Evolutionary conservation across 2,113 vertebrate species (phyloP).

Genomic region (Procapra przewalskii): DNA sequence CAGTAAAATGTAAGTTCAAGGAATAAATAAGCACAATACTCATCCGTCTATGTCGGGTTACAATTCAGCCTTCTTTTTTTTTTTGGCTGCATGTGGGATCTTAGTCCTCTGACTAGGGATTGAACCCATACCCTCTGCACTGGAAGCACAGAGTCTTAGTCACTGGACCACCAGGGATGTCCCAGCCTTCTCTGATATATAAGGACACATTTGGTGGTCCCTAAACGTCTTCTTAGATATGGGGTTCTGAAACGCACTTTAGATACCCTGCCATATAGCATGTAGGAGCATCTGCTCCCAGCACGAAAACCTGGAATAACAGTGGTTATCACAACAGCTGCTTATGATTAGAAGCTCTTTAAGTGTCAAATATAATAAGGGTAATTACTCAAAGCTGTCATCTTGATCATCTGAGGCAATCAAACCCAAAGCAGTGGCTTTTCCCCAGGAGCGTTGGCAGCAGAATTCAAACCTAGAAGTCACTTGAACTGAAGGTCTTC

Average conservation of each 20-base stretch:
- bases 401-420: constrained; percentile 32
- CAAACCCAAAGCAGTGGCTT: background rate
- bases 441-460: background rate
- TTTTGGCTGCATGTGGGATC: background rate
- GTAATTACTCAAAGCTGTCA: constrained; percentile 56
- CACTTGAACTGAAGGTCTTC: background rate
- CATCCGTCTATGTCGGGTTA: background rate
- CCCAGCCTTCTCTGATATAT: background rate
- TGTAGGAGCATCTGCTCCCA: background rate
- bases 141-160: background rate
- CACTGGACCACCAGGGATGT: background rate
- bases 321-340: constrained; percentile 26
- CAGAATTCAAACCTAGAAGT: constrained; percentile 15
- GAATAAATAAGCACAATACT: background rate
- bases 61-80: background rate
- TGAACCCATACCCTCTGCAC: background rate
- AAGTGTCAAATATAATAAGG: constrained; percentile 44
- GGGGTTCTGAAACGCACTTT: background rate
- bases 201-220: background rate
- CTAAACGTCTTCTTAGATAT: background rate
- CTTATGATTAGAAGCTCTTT: constrained; percentile 33
- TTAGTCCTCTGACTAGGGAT: background rate
- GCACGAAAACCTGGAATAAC: background rate
- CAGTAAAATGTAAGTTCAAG: background rate
- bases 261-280: fast-evolving